These are phyloP conservation scores for Anarhynchus alexandrinus DNA, from an alignment of 2,113 vertebrate genomes.

Conservation along the genomic window DNA sequence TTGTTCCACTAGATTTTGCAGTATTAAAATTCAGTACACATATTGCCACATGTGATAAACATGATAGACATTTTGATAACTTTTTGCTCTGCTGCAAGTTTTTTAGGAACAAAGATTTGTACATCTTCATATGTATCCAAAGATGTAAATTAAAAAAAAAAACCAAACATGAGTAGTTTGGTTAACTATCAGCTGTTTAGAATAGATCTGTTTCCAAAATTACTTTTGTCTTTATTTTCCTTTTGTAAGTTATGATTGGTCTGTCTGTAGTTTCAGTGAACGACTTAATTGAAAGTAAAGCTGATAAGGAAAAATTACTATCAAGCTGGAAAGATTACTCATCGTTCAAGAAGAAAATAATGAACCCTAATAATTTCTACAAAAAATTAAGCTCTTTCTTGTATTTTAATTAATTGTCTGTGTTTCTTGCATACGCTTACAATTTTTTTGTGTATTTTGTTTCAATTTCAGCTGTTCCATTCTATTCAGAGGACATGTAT, in stretches of 20 bases:
- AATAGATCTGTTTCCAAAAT: not conserved
- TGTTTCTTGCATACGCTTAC: not conserved
- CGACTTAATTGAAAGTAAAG: not conserved
- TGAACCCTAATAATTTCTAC: not conserved
- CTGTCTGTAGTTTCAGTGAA: not conserved
- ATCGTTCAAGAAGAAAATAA: not conserved
- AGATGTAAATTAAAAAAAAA: not conserved
- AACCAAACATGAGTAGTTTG: not conserved
- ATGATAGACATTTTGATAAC: not conserved
- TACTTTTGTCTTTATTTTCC: not conserved
- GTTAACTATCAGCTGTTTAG: not conserved
- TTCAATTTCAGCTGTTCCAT: conserved; percentile 88
- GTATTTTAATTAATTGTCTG: not conserved
- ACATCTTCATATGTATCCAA: not conserved
- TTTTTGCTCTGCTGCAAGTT: not conserved
- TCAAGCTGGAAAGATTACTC: not conserved
- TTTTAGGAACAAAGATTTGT: not conserved
- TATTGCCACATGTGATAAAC: not conserved
- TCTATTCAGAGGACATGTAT: conserved; percentile 97
- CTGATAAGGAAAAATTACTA: not conserved
- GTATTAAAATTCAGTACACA: not conserved
- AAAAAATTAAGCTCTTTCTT: not conserved
- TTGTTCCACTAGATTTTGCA: not conserved
- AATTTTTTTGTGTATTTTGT: not conserved
- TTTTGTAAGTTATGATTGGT: not conserved